Conservation (phyloP, 2,888 invertebrate genomes). For the Blastobasis adustella region DNA sequence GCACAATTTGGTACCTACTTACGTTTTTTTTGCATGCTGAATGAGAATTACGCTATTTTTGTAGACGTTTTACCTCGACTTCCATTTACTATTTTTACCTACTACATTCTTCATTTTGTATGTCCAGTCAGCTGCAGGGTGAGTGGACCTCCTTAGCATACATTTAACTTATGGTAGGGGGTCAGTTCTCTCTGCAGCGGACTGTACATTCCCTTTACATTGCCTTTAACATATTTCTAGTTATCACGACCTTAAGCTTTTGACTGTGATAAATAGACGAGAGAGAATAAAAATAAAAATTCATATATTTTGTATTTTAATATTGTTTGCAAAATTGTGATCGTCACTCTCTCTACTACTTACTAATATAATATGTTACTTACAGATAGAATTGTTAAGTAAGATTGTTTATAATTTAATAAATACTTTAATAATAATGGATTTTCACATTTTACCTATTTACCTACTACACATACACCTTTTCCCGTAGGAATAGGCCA, state of each 20-base stretch:
- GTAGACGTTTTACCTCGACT: no score
- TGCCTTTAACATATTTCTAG: neutral
- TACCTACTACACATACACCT: no score
- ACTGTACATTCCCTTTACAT: constrained; percentile 15
- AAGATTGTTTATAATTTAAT: constrained; percentile 54
- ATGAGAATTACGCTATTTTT: no score
- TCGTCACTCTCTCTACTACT: constrained; percentile 21
- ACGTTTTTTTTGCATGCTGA: no score
- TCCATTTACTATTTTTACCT: no score
- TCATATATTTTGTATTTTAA: constrained; percentile 28
- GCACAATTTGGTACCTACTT: no score
- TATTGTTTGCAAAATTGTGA: constrained; percentile 38
- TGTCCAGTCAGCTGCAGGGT: no score
- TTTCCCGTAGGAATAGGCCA: no score
- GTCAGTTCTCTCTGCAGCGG: no score
- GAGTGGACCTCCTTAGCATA: no score
- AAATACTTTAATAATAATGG: constrained; percentile 29
- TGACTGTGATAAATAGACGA: constrained; percentile 65
- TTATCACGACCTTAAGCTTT: constrained; percentile 41
- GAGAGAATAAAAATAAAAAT: constrained; percentile 32
- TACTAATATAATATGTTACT: constrained; percentile 24
- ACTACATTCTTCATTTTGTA: no score
- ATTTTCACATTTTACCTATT: neutral
- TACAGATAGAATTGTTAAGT: constrained; percentile 25
- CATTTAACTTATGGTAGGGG: no score